phyloP scores from a whole-genome alignment of 2,113 vertebrate genomes.

The Lutjanus erythropterus region DNA sequence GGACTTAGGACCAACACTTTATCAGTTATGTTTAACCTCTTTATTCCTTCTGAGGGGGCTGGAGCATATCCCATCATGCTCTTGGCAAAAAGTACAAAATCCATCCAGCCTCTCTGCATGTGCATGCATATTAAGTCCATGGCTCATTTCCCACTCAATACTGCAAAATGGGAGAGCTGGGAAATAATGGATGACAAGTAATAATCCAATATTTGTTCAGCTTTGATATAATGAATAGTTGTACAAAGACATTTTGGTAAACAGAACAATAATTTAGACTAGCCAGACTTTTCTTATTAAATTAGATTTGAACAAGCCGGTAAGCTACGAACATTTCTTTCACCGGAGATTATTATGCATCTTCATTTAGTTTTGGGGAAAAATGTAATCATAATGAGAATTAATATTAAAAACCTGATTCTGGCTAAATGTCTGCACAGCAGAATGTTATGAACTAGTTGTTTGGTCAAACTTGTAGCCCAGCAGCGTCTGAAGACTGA shows the following conservation, averaged over 20 bases:
- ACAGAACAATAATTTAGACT: slow-evolving; percentile 6
- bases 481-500: not conserved
- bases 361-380: not conserved
- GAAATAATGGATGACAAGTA: slow-evolving; percentile 7
- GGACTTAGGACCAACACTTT: slow-evolving; percentile 6
- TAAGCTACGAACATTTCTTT: not conserved
- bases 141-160: slow-evolving; percentile 41
- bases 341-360: not conserved
- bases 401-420: not conserved
- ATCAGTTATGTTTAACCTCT: slow-evolving; percentile 9
- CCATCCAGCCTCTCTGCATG: slow-evolving; percentile 16
- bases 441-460: not conserved
- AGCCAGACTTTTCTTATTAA: not conserved
- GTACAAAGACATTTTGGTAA: not conserved
- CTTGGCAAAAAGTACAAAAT: slow-evolving; percentile 6
- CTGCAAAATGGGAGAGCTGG: not conserved
- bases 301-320: not conserved
- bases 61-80: slow-evolving; percentile 31
- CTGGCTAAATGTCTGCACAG: not conserved
- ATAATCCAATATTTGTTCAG: slow-evolving; percentile 17
- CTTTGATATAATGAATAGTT: slow-evolving; percentile 8
- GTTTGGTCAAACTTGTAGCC: not conserved
- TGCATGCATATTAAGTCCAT: slow-evolving; percentile 29
- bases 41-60: slow-evolving; percentile 7
- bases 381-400: not conserved